A percentile compares a stretch with the other conserved stretches of the same genome.
Evolutionary conservation across 2,113 vertebrate species (phyloP).

Genomic region (Arizona elegans): DNA sequence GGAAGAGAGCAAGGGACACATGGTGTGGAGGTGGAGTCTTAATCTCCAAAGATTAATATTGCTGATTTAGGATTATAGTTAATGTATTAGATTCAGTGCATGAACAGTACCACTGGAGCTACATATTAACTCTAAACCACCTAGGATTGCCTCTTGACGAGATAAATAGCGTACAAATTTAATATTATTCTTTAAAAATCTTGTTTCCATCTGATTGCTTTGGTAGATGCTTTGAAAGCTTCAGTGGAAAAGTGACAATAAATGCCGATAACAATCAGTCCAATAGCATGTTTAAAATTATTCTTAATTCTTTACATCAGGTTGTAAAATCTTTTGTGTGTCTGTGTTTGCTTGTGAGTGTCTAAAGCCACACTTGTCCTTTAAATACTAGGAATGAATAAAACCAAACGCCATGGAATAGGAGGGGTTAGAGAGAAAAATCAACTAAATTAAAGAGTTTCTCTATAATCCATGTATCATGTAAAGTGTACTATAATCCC

Average conservation of each 20-base stretch:
- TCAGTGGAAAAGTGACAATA: neutral
- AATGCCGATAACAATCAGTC: neutral
- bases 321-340: neutral
- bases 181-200: neutral
- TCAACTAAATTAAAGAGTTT: neutral
- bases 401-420: neutral
- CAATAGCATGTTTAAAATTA: neutral
- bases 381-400: neutral
- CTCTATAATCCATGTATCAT: neutral
- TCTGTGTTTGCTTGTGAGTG: neutral
- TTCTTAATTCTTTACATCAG: neutral
- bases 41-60: neutral
- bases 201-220: neutral
- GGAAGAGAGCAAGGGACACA: neutral
- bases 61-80: neutral
- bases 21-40: neutral
- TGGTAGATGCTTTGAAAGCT: neutral
- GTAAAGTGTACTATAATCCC: neutral
- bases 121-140: neutral
- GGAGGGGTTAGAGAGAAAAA: neutral
- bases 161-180: neutral
- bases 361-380: neutral
- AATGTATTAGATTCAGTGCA: neutral
- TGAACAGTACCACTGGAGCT: neutral
- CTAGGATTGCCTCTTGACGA: neutral